Evolutionary conservation across 2,113 vertebrate genomes (phyloP), one percentile per base, ranked within the genome.

Genomic region (Zosterops pallidus): DNA sequence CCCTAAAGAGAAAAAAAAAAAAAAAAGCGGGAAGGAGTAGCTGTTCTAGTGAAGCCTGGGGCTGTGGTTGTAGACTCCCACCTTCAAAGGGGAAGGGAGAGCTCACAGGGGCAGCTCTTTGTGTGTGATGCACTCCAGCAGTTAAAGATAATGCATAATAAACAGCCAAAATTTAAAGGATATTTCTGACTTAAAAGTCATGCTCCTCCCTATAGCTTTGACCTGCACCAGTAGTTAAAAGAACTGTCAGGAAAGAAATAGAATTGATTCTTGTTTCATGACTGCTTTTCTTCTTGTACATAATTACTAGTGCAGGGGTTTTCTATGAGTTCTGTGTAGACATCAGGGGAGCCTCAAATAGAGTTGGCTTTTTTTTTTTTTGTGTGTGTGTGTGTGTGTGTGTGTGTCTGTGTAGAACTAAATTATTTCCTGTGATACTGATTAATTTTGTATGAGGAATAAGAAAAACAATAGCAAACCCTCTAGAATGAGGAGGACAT

Each of bases 391-490:
- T 39, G 39, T 39, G 11, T 39, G 39, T 39, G 11, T 39, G 39
- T 39, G 39, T 39, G 39, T 39, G 39, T 39, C 11, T 44, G 13
- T 88, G 35, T 26, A 77, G 23, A 93, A 47, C 23, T 67, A 35
- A 86, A 90, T 90, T 90, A 90, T 92, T 92, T 92, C 63, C 56
- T 64, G 6, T 74, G 46, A 46, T 80, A 39, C 50, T 70, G 59
- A 67, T 83, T 70, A 92, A 90, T 95, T 90, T 97, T 92, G 16
- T 35, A 77, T 60, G 29, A 92, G 47, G 42, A 93, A 74, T 80
- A 80, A 89, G 69, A 75, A 86, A 59, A 92, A 62, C 50, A 56
- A 78, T 31, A 83, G 39, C 72, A 83, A 90, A 83, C 52, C 42
- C 55, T 57, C 46, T 35, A 63, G 49, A 88, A 71, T 6, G 17